Evolutionary conservation across 2,797 vertebrate species (phyloP), one percentile per base, ranked within the genome.

Genomic region (Pseudomugil tenellus): DNA sequence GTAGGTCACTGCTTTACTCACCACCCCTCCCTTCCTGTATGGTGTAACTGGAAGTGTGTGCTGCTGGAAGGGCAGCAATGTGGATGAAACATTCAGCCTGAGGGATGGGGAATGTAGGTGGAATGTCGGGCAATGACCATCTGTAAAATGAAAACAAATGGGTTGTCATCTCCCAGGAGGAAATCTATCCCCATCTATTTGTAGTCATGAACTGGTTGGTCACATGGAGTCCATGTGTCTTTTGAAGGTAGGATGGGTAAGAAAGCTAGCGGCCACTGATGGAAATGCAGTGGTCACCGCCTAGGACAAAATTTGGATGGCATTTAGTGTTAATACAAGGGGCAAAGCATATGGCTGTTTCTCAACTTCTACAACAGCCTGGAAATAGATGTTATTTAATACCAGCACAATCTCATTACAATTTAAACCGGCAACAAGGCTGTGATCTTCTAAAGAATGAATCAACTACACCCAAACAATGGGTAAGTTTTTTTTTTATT

Each of bases 111-210:
- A 81, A 65, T 6, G 26, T 29, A 76, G 73, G 67, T 54, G 79
- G 65, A 84, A 77, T 59, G 53, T 70, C 77, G 68, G 84, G 11
- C 70, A 74, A 78, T 79, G 86, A 81, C 86, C 92, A 88, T 92
- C 81, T 89, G 76, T 85, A 90, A 89, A 93, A 93, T 93, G 91
- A 93, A 92, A 94, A 94, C 85, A 91, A 93, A 93, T 93, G 90
- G 87, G 74, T 79, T 91, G 86, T 89, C 88, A 90, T 87, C 70
- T 81, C 80, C 66, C 76, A 63, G 74, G 85, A 91, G 81, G 84
- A 91, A 90, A 93, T 87, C 82, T 84, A 90, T 89, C 83, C 79
- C 69, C 39, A 67, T 87, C 84, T 90, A 88, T 91, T 90, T 91
- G 88, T 86, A 89, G 87, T 74, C 73, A 80, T 76, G 66, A 76